Percentiles rank a stretch among this genome's conserved stretches.
Evolutionary conservation across 92 coral and sea anemone genomes (phyloP).

Genomic region (Scolanthus callimorphus): DNA sequence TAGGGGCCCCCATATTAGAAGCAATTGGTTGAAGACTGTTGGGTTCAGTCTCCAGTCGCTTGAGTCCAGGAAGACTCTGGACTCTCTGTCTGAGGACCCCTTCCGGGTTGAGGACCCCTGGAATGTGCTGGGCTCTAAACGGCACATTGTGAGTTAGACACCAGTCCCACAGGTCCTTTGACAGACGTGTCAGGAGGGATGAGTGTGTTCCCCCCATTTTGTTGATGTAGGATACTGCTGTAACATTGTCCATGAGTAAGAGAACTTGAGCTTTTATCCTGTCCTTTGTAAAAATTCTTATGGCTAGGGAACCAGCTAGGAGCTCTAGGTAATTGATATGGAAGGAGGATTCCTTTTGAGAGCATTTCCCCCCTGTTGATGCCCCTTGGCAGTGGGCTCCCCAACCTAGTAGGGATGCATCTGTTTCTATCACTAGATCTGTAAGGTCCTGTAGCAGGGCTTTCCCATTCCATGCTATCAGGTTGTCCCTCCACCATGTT

Average conservation of each 20-base stretch:
- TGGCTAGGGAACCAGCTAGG: conserved; percentile 45
- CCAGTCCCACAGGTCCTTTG: conserved; percentile 49
- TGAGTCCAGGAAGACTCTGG: conserved; percentile 9
- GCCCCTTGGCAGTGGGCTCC: conserved; percentile 30
- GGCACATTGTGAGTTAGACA: conserved; percentile 12
- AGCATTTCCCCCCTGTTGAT: conserved; percentile 31
- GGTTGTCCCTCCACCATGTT: conserved; percentile 32
- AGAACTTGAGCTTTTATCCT: conserved; percentile 32
- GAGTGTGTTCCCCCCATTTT: conserved; percentile 30
- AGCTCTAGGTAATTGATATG: conserved; percentile 44
- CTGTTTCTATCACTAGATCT: conserved; percentile 20
- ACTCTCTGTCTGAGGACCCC: conserved; percentile 32
- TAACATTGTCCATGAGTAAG: conserved; percentile 33
- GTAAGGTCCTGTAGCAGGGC: conserved; percentile 3
- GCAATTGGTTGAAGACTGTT: conserved; percentile 2
- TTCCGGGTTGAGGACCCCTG: conserved; percentile 33
- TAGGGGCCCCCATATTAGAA: conserved; percentile 22
- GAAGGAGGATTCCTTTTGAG: conserved; percentile 18
- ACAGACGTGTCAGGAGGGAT: conserved; percentile 29
- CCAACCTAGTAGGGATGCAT: conserved; percentile 39
- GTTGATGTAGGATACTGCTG: conserved; percentile 40
- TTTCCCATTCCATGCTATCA: conserved; percentile 43
- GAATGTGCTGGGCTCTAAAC: conserved; percentile 28
- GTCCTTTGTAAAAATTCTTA: conserved; percentile 43
- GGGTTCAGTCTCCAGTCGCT: conserved; percentile 27